Base-by-base conservation (phyloP, 35 echinoderm and acorn worm genomes). In the Patiria miniata region DNA sequence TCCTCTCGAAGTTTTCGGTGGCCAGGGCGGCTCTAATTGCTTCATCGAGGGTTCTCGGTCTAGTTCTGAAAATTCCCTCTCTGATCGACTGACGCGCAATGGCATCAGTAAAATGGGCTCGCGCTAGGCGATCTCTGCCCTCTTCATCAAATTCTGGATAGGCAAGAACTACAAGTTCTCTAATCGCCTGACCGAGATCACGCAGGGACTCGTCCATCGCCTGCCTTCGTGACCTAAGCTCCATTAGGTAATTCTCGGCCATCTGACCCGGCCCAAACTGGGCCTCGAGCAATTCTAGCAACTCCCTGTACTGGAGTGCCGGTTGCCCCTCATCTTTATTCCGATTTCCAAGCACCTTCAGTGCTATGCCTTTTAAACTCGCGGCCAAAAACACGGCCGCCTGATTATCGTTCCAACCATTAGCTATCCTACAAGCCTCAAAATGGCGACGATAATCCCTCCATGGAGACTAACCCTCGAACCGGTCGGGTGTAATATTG, bases 371-470 rank as follows among this genome's bases (percentile, higher is more conserved):
- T 21, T 83, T 83, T 36, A 83, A 58, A 83, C 81, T 83, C 18
- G 32, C 81, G 2, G 44, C 53, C 28, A 83, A 83, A 26, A 58
- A 26, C 16, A 83, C 18, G 8, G 44, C 44, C 14, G n/a, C 44
- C 8, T 55, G 44, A 2, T 81, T 36, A 65, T 82, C 79, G 29
- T 33, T n/a, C 87, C 87, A 82, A 18, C 40, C 55, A 82, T 89
- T 61, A 16, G 52, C 54, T 40, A 40, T 16, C 42, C 29, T 42
- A 29, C 87, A 89, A 14, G 88, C 81, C 51, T 90, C 81, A 84
- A 90, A 90, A 39, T 90, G 88, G 17, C n/a, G 19, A 5, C 59
- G 19, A 78, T 90, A 90, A 14, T 90, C 88, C 34, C n/a, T 52
- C 88, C 88, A 90, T 5, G 88, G 81, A 52, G 68, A 51, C 19